Evolutionary conservation across 2,797 vertebrate genomes (phyloP).

Genomic region (Ataeniobius toweri): DNA sequence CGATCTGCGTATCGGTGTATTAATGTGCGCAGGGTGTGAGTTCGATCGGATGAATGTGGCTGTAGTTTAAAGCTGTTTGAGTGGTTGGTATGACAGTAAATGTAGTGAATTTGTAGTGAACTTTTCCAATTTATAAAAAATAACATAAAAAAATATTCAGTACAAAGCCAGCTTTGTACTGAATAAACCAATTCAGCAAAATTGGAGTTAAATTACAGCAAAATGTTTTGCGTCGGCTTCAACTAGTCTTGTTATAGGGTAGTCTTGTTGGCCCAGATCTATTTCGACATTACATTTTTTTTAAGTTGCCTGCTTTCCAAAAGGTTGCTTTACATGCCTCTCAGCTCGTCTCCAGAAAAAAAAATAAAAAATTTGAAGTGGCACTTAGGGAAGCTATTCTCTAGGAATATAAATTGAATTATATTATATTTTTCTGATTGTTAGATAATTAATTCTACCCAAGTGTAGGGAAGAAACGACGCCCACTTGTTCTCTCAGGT

Average conservation of each 20-base stretch:
- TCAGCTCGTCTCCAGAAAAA: slow-evolving; percentile 19
- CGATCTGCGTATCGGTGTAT: no score
- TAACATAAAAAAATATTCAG: no score
- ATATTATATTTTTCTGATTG: slow-evolving; percentile 8
- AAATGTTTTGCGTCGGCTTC: background rate
- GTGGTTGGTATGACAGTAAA: no score
- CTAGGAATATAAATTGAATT: slow-evolving; percentile 22
- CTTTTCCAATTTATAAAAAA: no score
- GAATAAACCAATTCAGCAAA: no score
- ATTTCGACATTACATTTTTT: background rate
- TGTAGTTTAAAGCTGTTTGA: no score
- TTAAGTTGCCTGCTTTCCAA: background rate
- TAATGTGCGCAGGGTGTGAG: no score
- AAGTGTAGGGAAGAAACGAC: slow-evolving; percentile 17
- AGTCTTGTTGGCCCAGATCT: background rate
- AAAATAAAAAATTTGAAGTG: slow-evolving; percentile 6
- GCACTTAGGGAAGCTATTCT: slow-evolving; percentile 15
- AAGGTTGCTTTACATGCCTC: slow-evolving; percentile 12
- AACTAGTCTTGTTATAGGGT: background rate
- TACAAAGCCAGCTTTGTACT: no score
- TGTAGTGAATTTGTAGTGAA: no score
- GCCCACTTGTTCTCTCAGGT: slow-evolving; percentile 11
- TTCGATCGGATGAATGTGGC: no score
- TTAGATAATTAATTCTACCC: slow-evolving; percentile 20
- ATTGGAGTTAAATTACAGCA: background rate